Evolutionary conservation across 2,797 vertebrate species (phyloP).

Genomic region (Potorous gilbertii): DNA sequence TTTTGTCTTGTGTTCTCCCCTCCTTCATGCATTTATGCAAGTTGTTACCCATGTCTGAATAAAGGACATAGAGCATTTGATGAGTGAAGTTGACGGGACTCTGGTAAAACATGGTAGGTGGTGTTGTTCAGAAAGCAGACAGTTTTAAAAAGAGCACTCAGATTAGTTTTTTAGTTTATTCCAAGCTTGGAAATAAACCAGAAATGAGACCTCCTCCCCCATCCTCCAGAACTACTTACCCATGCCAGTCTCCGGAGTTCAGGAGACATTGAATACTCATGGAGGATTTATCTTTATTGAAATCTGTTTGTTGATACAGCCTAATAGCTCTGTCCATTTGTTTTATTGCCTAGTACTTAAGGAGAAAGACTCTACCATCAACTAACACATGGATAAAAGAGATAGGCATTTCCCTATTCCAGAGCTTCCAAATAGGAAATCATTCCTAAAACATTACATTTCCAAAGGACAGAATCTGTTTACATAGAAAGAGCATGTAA

Average conservation of each 20-base stretch:
- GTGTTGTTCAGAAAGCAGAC: neutral
- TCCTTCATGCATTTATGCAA: neutral
- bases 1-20: neutral
- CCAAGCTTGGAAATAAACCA: neutral
- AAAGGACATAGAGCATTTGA: neutral
- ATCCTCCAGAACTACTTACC: neutral
- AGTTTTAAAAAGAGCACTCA: neutral
- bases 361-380: neutral
- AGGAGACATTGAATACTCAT: neutral
- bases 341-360: slow-evolving; percentile 12
- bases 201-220: neutral
- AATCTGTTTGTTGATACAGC: neutral
- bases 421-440: neutral
- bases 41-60: neutral
- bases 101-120: neutral
- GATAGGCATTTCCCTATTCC: neutral
- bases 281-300: neutral
- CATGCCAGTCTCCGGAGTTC: neutral
- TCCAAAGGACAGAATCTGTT: neutral
- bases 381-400: neutral
- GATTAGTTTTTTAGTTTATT: neutral
- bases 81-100: neutral
- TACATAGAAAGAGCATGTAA: neutral
- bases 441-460: neutral
- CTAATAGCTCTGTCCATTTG: neutral